phyloP scores from a whole-genome alignment of 2,113 vertebrate genomes.

The Phoenicopterus ruber region DNA sequence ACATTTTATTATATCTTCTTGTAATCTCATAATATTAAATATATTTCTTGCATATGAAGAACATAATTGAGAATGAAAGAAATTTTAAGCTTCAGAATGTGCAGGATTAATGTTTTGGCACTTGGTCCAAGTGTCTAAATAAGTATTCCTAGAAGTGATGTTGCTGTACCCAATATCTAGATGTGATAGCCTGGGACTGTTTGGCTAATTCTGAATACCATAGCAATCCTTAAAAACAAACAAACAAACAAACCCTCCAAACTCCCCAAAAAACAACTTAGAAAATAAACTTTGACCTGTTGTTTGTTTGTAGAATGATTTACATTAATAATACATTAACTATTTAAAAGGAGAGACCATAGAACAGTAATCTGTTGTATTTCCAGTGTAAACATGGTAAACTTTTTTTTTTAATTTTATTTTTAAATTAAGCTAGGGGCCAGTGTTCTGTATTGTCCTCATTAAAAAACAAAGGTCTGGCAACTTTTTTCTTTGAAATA shows the following conservation, averaged over 20 bases:
- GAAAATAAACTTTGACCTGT: background rate
- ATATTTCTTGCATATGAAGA: background rate
- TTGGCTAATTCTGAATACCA: background rate
- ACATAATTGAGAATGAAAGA: background rate
- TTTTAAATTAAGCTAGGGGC: background rate
- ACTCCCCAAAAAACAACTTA: background rate
- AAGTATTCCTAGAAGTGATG: background rate
- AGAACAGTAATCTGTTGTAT: background rate
- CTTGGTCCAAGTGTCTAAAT: background rate
- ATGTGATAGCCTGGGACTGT: background rate
- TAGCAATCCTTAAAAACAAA: background rate
- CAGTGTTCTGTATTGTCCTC: background rate
- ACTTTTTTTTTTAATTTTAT: background rate
- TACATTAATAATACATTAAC: background rate
- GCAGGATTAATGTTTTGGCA: background rate
- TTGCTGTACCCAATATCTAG: background rate
- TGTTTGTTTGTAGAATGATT: background rate
- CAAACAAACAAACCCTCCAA: background rate
- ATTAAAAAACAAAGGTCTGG: conserved; percentile 27
- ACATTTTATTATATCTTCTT: background rate
- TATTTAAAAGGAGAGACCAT: background rate
- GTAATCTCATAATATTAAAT: background rate
- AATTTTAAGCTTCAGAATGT: background rate
- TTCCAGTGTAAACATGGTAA: background rate
- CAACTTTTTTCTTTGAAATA: background rate